A percentile compares a stretch with the other conserved stretches of the same genome.
These are phyloP conservation scores for Enteromius argenteus DNA, from an alignment of 2,797 vertebrate genomes.

Conservation along the genomic window DNA sequence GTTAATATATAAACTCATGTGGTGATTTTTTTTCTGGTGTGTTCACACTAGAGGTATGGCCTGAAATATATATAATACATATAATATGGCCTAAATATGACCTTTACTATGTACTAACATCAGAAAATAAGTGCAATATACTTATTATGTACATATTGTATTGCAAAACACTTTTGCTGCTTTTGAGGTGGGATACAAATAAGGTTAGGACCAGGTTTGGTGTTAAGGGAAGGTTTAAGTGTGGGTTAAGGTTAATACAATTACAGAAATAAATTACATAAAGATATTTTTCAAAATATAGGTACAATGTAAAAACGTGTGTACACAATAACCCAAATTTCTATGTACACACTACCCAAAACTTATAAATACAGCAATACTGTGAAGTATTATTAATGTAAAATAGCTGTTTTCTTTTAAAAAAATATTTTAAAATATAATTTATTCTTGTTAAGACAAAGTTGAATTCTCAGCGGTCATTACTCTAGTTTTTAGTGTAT, in stretches of 20 bases:
- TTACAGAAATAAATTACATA: too few relatives aligned
- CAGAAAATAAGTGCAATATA: background rate
- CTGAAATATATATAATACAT: background rate
- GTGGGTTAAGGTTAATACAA: too few relatives aligned
- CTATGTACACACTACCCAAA: background rate
- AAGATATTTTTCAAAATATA: too few relatives aligned
- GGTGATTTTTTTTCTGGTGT: too few relatives aligned
- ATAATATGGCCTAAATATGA: background rate
- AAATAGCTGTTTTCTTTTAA: background rate
- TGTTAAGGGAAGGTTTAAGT: background rate
- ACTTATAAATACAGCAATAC: background rate
- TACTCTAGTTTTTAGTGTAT: background rate
- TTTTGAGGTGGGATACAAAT: background rate
- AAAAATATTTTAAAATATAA: background rate
- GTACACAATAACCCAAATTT: background rate
- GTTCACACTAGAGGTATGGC: background rate
- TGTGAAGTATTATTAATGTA: background rate
- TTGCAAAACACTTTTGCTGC: background rate
- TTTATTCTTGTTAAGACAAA: background rate
- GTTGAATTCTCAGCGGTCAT: background rate
- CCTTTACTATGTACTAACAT: background rate
- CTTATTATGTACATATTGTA: background rate
- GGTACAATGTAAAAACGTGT: background rate
- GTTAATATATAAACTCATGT: slow-evolving; percentile 14
- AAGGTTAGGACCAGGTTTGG: background rate